Percentiles rank a stretch among this genome's conserved stretches.
Evolutionary conservation across 2,113 vertebrate genomes (phyloP).

Genomic region (Eurypyga helias): DNA sequence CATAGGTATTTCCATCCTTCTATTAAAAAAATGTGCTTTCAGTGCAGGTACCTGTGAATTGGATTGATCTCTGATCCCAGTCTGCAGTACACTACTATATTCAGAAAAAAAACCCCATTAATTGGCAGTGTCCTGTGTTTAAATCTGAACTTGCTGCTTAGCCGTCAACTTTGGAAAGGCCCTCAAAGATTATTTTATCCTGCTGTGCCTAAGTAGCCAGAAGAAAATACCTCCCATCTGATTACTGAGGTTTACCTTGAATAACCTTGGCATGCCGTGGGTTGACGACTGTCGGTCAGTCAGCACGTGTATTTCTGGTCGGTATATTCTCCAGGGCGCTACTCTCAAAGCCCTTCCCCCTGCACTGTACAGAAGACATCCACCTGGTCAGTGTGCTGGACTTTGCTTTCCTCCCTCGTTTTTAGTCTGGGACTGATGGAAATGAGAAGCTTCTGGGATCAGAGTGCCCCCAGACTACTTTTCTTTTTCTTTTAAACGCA

Average conservation of each 20-base stretch:
- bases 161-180: neutral
- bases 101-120: neutral
- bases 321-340: neutral
- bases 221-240: conserved; percentile 31
- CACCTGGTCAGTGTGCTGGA: neutral
- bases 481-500: neutral
- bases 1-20: neutral
- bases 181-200: conserved; percentile 45
- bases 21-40: neutral
- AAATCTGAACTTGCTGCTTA: conserved; percentile 6
- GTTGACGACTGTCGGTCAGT: neutral
- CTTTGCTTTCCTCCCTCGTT: neutral
- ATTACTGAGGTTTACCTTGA: conserved; percentile 47
- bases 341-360: neutral
- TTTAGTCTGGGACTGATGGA: neutral
- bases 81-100: neutral
- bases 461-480: neutral
- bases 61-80: neutral
- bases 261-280: neutral
- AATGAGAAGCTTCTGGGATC: neutral
- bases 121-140: neutral
- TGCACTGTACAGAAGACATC: neutral
- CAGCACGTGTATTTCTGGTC: neutral
- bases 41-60: neutral
- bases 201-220: conserved; percentile 50